Evolutionary conservation across 2,888 invertebrate species (phyloP).

Genomic region (Argyra leucocephala): DNA sequence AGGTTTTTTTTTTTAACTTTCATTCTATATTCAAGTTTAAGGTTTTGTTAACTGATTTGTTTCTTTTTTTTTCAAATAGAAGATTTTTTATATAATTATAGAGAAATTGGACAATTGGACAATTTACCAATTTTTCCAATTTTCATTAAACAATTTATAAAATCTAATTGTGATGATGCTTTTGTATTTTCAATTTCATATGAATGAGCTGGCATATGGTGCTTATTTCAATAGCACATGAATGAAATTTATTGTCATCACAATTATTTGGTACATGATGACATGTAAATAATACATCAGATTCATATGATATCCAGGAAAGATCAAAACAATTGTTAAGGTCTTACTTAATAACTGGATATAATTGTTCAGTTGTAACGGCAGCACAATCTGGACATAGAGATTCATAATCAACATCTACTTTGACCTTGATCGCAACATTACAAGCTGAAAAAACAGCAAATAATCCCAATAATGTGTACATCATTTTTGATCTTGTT

Average conservation of each 20-base stretch:
- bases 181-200: conserved; percentile 39
- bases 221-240: conserved; percentile 48
- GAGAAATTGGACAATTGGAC: too few relatives aligned
- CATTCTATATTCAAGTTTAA: too few relatives aligned
- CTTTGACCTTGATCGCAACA: conserved; percentile 47
- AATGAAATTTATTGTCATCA: conserved; percentile 61
- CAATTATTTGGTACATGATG: conserved; percentile 66
- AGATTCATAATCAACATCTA: conserved; percentile 65
- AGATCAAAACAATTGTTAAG: conserved; percentile 55
- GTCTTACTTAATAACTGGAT: conserved; percentile 52
- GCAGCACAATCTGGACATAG: conserved; percentile 64
- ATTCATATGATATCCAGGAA: conserved; percentile 56
- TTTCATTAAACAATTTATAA: conserved; percentile 42
- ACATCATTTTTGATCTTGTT: too few relatives aligned
- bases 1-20: too few relatives aligned
- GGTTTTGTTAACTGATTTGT: too few relatives aligned
- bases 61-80: too few relatives aligned
- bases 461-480: too few relatives aligned
- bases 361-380: conserved; percentile 59
- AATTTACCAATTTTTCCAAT: conserved; percentile 38
- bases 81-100: too few relatives aligned
- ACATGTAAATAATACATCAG: conserved; percentile 49
- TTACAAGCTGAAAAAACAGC: too few relatives aligned
- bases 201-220: conserved; percentile 42
- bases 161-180: conserved; percentile 40